A percentile compares a stretch with the other conserved stretches of the same genome.
Conservation (phyloP, 2,113 vertebrate genomes). For the Dasyurus viverrinus region DNA sequence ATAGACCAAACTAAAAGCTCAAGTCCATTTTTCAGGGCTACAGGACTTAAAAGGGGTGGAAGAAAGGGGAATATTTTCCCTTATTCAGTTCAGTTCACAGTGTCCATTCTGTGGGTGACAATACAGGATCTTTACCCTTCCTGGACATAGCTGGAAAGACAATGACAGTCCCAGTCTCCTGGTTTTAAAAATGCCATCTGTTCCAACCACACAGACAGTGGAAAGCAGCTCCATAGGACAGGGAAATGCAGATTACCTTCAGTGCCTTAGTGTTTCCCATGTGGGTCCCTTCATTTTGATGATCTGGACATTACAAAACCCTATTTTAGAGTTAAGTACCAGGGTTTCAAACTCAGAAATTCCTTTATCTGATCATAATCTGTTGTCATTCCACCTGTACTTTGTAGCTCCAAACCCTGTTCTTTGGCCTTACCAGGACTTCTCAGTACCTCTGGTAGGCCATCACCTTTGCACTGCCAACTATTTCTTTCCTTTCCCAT, state of each 20-base stretch:
- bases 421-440: not conserved
- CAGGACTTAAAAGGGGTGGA: not conserved
- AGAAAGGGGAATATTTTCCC: not conserved
- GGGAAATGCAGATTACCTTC: not conserved
- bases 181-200: not conserved
- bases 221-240: not conserved
- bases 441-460: not conserved
- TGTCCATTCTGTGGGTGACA: not conserved
- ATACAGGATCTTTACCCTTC: not conserved
- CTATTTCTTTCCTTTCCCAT: not conserved
- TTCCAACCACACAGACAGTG: not conserved
- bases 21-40: not conserved
- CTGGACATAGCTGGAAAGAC: not conserved
- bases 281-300: not conserved
- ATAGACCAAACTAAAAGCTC: not conserved
- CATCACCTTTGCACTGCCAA: not conserved
- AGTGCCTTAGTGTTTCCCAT: not conserved
- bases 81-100: not conserved
- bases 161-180: not conserved
- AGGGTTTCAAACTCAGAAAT: not conserved
- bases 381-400: not conserved
- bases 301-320: no score
- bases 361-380: not conserved
- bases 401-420: not conserved
- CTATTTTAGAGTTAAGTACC: no score